Evolutionary conservation across 2,113 vertebrate genomes (phyloP).

Genomic region (Salvator merianae): DNA sequence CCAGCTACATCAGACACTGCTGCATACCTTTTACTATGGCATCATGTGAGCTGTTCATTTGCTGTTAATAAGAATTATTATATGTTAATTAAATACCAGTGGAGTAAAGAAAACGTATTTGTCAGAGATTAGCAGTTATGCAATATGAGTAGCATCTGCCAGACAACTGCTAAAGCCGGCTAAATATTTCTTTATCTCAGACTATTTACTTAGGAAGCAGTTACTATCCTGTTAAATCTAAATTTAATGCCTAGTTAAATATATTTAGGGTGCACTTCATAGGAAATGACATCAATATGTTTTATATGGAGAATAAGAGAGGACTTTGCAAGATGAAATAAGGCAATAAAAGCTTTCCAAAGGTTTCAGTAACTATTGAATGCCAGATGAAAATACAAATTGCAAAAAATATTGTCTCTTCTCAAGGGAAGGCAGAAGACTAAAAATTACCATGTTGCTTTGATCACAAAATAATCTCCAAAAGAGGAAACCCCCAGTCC

Average conservation of each 20-base stretch:
- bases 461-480: accelerated
- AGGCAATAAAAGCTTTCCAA: slow-evolving; percentile 25
- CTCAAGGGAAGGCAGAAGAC: background rate
- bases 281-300: slow-evolving; percentile 73
- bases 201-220: slow-evolving; percentile 77
- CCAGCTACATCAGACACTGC: background rate
- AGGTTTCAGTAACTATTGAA: background rate
- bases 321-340: slow-evolving; percentile 44
- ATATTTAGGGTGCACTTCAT: slow-evolving; percentile 68
- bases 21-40: slow-evolving; percentile 3
- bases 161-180: slow-evolving; percentile 71
- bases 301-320: slow-evolving; percentile 63
- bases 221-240: slow-evolving; percentile 76
- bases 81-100: slow-evolving; percentile 67
- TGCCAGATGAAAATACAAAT: background rate
- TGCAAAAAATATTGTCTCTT: background rate
- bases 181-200: slow-evolving; percentile 74
- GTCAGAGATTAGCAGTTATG: slow-evolving; percentile 67
- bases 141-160: slow-evolving; percentile 69
- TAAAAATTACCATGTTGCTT: background rate
- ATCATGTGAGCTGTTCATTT: slow-evolving; percentile 48
- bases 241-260: slow-evolving; percentile 79
- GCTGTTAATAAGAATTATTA: slow-evolving; percentile 65
- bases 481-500: accelerated
- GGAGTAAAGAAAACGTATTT: slow-evolving; percentile 70